phyloP scores from a whole-genome alignment of 2,888 invertebrate genomes.

The Hermodice carunculata region DNA sequence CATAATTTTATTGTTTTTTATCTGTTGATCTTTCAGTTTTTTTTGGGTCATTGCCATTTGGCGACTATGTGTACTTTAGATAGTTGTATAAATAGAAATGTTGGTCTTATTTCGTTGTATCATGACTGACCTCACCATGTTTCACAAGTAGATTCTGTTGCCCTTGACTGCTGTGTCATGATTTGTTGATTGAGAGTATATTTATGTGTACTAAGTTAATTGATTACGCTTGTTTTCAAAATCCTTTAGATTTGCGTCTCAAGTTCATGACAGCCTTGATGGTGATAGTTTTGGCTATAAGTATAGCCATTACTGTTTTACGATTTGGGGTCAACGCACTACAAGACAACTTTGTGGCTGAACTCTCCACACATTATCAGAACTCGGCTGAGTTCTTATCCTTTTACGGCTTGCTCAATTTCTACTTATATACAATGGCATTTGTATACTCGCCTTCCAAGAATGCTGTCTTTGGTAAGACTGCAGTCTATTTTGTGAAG shows the following conservation, averaged over 20 bases:
- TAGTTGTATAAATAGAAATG: too few relatives aligned
- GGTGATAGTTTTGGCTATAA: constrained; percentile 83
- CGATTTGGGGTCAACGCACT: constrained; percentile 90
- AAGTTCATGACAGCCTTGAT: constrained; percentile 91
- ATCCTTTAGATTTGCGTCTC: constrained; percentile 89
- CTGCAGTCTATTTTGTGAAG: background rate
- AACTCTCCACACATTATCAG: constrained; percentile 87
- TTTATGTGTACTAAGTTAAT: background rate
- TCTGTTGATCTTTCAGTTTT: too few relatives aligned
- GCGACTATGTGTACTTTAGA: too few relatives aligned
- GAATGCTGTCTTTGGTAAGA: constrained; percentile 83
- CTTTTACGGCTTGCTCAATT: constrained; percentile 92
- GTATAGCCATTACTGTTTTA: constrained; percentile 81
- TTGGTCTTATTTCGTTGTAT: too few relatives aligned
- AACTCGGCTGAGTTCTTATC: constrained; percentile 97
- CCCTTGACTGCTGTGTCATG: too few relatives aligned
- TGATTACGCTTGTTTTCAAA: constrained; percentile 49
- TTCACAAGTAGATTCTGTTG: too few relatives aligned
- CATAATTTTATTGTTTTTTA: too few relatives aligned
- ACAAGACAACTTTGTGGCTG: constrained; percentile 94
- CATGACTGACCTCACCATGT: too few relatives aligned
- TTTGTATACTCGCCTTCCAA: constrained; percentile 91
- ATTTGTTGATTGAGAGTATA: too few relatives aligned
- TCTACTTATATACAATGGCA: constrained; percentile 93
- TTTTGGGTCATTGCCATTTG: too few relatives aligned